These are phyloP conservation scores for Acleris literana DNA, from an alignment of 2,888 invertebrate species.

Conservation along the genomic window DNA sequence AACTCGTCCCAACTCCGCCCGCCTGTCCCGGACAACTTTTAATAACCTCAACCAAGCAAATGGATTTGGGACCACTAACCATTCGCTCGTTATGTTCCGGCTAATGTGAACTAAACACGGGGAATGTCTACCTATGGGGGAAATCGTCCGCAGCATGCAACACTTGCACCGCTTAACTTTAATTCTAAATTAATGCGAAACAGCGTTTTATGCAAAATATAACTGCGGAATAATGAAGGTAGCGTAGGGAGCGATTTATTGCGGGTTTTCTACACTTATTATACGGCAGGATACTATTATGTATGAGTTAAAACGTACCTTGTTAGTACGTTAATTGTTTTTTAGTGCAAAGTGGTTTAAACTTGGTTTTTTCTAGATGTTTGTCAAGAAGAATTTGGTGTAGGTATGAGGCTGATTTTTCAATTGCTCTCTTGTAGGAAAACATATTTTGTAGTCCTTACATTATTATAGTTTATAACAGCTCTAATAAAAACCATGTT, in stretches of 20 bases:
- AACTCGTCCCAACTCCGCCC: slow-evolving; percentile 70
- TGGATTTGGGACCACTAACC: slow-evolving; percentile 52
- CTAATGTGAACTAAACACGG: slow-evolving; percentile 3
- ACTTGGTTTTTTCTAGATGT: too few relatives aligned
- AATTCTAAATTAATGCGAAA: slow-evolving; percentile 32
- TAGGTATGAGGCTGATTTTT: too few relatives aligned
- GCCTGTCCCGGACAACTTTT: slow-evolving; percentile 73
- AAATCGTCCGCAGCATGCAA: slow-evolving; percentile 15
- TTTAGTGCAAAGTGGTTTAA: too few relatives aligned
- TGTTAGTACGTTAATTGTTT: too few relatives aligned
- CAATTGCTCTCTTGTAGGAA: too few relatives aligned
- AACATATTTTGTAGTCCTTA: too few relatives aligned
- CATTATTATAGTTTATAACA: too few relatives aligned
- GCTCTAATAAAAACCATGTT: too few relatives aligned
- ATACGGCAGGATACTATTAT: neutral
- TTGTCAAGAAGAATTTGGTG: too few relatives aligned
- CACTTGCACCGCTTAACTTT: slow-evolving; percentile 26
- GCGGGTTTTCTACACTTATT: slow-evolving; percentile 14
- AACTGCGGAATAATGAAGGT: slow-evolving; percentile 34
- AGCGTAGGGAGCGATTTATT: slow-evolving; percentile 21
- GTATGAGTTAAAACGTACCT: too few relatives aligned
- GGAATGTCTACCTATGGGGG: slow-evolving; percentile 13
- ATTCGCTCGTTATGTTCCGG: slow-evolving; percentile 54
- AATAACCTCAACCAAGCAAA: slow-evolving; percentile 78
- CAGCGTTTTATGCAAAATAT: slow-evolving; percentile 34